phyloP scores from a whole-genome alignment of 2,113 vertebrate species.

The Phaethornis superciliosus region DNA sequence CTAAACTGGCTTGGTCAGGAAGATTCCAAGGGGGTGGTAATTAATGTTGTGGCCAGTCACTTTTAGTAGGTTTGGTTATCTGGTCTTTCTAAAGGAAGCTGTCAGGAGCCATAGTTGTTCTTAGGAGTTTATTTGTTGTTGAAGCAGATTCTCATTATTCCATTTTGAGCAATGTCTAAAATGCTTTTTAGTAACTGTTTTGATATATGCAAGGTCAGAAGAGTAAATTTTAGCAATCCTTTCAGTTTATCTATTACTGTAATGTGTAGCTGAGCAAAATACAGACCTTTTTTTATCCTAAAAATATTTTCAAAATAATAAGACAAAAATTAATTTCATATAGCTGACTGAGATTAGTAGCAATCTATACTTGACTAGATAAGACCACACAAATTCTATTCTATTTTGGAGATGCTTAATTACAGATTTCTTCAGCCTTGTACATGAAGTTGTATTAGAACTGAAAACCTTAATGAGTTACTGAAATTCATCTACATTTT shows the following conservation, averaged over 20 bases:
- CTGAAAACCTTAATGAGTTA: not conserved
- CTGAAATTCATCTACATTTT: not conserved
- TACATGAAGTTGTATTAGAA: not conserved
- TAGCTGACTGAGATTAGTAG: not conserved
- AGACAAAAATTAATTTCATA: not conserved
- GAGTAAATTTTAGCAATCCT: not conserved
- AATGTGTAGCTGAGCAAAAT: not conserved
- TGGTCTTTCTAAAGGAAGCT: not conserved
- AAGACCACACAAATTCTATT: constrained; percentile 40
- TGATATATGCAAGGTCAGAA: not conserved
- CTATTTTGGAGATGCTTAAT: constrained; percentile 24
- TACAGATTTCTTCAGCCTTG: not conserved
- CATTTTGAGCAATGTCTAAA: not conserved
- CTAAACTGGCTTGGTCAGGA: not conserved
- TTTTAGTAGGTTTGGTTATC: not conserved
- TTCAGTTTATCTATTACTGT: not conserved
- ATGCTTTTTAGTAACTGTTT: not conserved
- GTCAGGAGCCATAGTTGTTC: not conserved
- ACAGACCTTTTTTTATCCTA: not conserved
- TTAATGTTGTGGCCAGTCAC: not conserved
- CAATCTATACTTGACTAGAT: not conserved
- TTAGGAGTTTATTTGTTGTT: not conserved
- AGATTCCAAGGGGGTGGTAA: not conserved
- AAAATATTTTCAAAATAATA: constrained; percentile 2
- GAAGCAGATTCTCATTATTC: not conserved